Evolutionary conservation across 2,888 invertebrate species (phyloP).

Genomic region (Hypsopygia costalis): DNA sequence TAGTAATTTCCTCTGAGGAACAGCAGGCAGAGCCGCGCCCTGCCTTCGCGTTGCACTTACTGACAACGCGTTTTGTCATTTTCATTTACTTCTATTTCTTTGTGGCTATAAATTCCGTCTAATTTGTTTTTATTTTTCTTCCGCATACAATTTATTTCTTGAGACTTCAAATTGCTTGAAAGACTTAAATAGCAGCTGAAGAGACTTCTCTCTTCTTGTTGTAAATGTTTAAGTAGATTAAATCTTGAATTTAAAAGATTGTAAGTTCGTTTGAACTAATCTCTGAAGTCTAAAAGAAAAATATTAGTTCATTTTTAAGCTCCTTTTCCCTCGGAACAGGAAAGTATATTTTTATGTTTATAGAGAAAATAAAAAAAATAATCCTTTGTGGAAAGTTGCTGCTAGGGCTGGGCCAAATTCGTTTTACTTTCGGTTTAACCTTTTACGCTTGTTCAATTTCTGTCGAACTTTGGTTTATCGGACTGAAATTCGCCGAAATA

Average conservation of each 20-base stretch:
- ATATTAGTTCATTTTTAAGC: no score
- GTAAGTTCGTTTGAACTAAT: no score
- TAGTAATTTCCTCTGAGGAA: slow-evolving; percentile 45
- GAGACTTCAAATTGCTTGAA: slow-evolving; percentile 1
- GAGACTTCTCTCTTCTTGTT: slow-evolving; percentile 1
- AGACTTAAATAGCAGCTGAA: not conserved
- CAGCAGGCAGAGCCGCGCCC: slow-evolving; percentile 21
- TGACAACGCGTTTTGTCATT: slow-evolving; percentile 34
- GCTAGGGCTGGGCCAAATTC: no score
- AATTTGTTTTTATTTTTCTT: slow-evolving; percentile 18
- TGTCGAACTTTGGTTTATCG: no score
- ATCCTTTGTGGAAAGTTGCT: no score
- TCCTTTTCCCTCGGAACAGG: no score
- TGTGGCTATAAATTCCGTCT: slow-evolving; percentile 21
- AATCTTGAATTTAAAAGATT: not conserved
- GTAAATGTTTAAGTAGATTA: not conserved
- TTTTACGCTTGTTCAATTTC: no score
- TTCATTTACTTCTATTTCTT: slow-evolving; percentile 27
- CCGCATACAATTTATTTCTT: slow-evolving; percentile 12
- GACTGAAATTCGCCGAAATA: no score
- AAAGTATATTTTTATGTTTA: no score
- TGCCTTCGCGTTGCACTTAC: slow-evolving; percentile 24
- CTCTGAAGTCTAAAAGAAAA: no score
- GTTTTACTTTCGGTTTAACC: no score
- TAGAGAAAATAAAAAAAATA: no score